Evolutionary conservation across 2,888 invertebrate species (phyloP), one percentile per base, ranked within the genome.

Genomic region (Acrobasis repandana): DNA sequence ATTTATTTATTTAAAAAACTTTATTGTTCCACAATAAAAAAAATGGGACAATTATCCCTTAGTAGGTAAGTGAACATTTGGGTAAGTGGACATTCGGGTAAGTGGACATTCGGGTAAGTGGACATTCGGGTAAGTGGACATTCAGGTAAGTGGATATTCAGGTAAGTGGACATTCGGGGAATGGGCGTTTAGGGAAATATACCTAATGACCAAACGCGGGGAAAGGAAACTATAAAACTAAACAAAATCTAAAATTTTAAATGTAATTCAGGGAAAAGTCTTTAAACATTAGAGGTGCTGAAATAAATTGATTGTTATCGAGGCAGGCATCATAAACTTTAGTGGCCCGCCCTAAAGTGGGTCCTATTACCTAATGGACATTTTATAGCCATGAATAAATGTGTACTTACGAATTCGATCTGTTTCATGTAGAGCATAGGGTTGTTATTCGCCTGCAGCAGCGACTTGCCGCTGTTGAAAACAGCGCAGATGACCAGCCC

Each of bases 401-500:
- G 15, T 9, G 20, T 72, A 89, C 96, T 95, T 91, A 99, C 99
- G 93, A 94, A 93, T 83, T 98, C 98, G 64, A 98, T 90, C 90
- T 98, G 98, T 85, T 97, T 98, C 76, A 96, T 88, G 88, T 99
- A 99, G 65, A 96, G 94, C 67, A 97, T 95, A 51, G 96, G 95
- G 75, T 97, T 98, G 88, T 98, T 97, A 80, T 96, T 96, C 14
- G 98, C 96, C 82, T 98, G 97, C 67, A 99, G 96, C 49, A 99
- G 93, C 0, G 97, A 95, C 70, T 95, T 95, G 43, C 99, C 99
- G 66, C 95, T 94, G 91, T 98, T 98, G 92, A 97, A 99, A 62
- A 99, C 94, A 63, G 98, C 95, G 82, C 97, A 97, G 72, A 99
- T 96, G 60, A 98, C 95, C 94, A 99, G 96, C 16, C 99, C 99